These are phyloP conservation scores for Paralvinella palmiformis DNA, from an alignment of 1,140 invertebrate genomes.

Conservation along the genomic window DNA sequence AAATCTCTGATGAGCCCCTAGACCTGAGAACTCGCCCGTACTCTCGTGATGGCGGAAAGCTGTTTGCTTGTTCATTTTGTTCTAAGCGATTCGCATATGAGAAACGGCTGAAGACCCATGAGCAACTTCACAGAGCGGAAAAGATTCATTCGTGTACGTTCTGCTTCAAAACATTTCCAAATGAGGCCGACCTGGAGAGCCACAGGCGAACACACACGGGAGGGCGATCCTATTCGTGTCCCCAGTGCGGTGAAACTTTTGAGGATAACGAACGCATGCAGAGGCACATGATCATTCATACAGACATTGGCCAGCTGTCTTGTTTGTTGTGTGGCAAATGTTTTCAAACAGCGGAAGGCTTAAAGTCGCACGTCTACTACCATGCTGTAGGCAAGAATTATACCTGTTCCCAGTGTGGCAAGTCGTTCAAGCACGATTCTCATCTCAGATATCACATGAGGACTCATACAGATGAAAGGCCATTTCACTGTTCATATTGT, in stretches of 20 bases:
- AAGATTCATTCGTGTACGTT: too few species aligned
- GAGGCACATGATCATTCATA: neutral
- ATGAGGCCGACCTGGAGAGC: neutral
- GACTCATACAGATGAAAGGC: constrained; percentile 4
- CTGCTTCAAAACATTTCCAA: neutral
- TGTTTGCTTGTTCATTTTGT: too few species aligned
- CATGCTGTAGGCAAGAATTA: too few species aligned
- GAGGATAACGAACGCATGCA: neutral
- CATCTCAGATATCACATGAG: constrained; percentile 1
- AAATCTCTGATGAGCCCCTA: too few species aligned
- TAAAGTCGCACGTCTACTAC: constrained; percentile 15
- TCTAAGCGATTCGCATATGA: too few species aligned
- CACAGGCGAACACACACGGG: neutral
- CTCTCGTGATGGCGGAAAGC: too few species aligned
- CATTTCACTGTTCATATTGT: constrained; percentile 10
- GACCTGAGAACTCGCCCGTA: too few species aligned
- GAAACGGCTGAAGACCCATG: too few species aligned
- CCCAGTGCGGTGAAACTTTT: neutral
- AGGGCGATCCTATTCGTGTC: neutral
- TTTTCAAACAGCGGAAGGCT: neutral
- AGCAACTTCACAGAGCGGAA: too few species aligned
- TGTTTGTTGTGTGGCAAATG: constrained; percentile 2
- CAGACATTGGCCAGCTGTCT: constrained; percentile 1
- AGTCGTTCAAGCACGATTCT: neutral
- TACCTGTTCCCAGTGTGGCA: neutral